Evolutionary conservation across 2,113 vertebrate species (phyloP).

Genomic region (Pomatorhinus ruficollis): DNA sequence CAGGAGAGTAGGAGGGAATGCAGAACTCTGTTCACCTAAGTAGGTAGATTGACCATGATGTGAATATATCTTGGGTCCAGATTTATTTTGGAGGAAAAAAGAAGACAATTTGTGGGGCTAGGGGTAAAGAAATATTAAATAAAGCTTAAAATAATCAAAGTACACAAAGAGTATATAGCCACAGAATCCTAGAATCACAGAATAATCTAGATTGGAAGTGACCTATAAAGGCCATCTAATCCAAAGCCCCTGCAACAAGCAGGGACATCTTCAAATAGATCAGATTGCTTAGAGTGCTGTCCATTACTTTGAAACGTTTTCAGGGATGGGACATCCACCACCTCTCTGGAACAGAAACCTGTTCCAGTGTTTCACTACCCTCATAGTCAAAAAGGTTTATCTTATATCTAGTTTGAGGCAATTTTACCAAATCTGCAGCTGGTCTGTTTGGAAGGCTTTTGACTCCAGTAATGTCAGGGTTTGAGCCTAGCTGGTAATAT

Average conservation of each 20-base stretch:
- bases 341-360: background rate
- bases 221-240: background rate
- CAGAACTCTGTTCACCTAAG: background rate
- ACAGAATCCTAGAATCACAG: background rate
- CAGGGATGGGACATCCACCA: background rate
- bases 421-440: background rate
- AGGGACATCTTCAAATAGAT: background rate
- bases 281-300: background rate
- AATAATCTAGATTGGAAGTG: background rate
- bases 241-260: background rate
- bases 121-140: background rate
- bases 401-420: background rate
- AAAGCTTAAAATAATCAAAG: background rate
- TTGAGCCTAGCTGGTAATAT: background rate
- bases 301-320: background rate
- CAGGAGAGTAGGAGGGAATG: background rate
- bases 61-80: background rate
- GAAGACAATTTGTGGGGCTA: background rate
- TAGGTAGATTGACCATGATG: background rate
- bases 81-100: background rate
- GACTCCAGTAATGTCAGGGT: background rate
- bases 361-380: background rate
- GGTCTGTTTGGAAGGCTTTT: background rate
- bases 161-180: background rate
- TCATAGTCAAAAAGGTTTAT: background rate